These are phyloP conservation scores for Leptinotarsa rubiginosa DNA, from an alignment of 2,888 invertebrate genomes.

Conservation along the genomic window DNA sequence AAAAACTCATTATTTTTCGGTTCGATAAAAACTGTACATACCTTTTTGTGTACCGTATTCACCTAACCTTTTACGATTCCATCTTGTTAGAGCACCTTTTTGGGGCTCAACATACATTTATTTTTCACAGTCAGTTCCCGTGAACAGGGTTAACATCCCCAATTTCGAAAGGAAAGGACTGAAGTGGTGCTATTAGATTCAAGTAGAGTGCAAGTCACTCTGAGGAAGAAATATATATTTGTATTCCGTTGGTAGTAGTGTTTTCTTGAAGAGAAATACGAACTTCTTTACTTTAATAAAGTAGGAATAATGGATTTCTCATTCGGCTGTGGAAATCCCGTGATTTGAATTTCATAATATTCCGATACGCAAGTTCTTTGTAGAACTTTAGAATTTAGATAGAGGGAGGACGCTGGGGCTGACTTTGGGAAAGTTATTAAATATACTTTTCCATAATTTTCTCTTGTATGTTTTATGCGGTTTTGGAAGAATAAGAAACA, in stretches of 20 bases:
- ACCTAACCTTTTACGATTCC: background rate
- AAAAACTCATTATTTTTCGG: background rate
- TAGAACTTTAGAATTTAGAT: background rate
- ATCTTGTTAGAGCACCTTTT: background rate
- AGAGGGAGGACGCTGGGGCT: background rate
- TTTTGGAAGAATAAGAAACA: background rate
- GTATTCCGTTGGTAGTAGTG: background rate
- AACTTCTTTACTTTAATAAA: background rate
- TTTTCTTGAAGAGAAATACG: background rate
- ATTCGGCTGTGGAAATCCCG: background rate
- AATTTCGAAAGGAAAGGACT: background rate
- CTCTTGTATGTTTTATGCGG: background rate
- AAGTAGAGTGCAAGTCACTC: background rate
- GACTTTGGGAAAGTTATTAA: background rate
- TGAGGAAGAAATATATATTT: background rate
- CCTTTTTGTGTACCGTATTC: background rate
- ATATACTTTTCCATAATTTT: background rate
- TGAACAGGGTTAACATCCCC: background rate
- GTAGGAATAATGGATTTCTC: slow-evolving; percentile 6
- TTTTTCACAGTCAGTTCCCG: background rate
- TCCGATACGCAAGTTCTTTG: slow-evolving; percentile 2
- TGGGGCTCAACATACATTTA: background rate
- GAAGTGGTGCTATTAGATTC: background rate
- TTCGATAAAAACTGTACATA: background rate
- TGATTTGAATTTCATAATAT: slow-evolving; percentile 1